phyloP scores from a whole-genome alignment of 2,888 invertebrate species.

The Azorinus chamasolen region DNA sequence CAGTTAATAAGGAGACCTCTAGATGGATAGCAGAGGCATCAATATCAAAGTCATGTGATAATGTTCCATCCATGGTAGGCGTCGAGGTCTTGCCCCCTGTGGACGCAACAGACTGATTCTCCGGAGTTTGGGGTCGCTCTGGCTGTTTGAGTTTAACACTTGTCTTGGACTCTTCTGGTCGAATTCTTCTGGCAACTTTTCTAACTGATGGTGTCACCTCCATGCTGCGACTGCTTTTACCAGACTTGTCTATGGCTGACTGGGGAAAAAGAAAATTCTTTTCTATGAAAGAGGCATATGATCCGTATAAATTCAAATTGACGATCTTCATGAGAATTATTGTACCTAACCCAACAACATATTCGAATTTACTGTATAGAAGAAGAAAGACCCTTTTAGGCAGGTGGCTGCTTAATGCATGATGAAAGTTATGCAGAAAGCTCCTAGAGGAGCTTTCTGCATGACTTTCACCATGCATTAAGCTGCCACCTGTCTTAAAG shows the following conservation, averaged over 20 bases:
- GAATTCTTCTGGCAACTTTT: constrained; percentile 24
- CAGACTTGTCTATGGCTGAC: constrained; percentile 41
- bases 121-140: constrained; percentile 53
- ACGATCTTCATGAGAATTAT: no score
- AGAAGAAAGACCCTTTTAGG: no score
- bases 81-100: constrained; percentile 76
- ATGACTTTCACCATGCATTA: no score
- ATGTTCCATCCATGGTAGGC: constrained; percentile 74
- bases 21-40: constrained; percentile 80
- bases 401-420: no score
- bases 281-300: no score
- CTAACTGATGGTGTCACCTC: constrained; percentile 40
- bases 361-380: no score
- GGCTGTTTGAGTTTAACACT: not conserved
- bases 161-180: constrained; percentile 1
- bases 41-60: constrained; percentile 74
- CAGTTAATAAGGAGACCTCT: constrained; percentile 68
- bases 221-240: constrained; percentile 50
- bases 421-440: no score
- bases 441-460: no score
- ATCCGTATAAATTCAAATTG: no score
- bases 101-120: constrained; percentile 60
- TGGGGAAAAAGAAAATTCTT: constrained; percentile 11
- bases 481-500: no score
- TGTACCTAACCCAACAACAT: no score